Conservation (phyloP, 2,888 invertebrate genomes). For the Phorcus lineatus region DNA sequence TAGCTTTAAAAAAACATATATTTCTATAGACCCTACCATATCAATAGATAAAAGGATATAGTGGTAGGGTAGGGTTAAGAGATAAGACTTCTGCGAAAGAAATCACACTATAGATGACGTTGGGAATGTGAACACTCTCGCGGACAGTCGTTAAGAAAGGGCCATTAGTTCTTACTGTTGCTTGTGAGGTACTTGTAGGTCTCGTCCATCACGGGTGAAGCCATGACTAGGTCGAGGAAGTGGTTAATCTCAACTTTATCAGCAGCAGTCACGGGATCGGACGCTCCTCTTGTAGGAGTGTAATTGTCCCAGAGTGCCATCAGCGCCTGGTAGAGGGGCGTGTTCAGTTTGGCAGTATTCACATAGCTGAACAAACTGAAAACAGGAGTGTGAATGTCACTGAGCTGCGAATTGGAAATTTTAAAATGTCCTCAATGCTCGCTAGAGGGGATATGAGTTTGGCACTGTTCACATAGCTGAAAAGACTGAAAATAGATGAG, state of each 20-base stretch:
- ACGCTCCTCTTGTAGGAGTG: constrained; percentile 80
- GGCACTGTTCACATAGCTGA: constrained; percentile 33
- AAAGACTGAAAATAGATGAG: too few species aligned
- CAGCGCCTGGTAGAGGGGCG: constrained; percentile 83
- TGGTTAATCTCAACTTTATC: constrained; percentile 87
- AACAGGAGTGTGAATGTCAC: not conserved
- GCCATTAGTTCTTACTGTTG: constrained; percentile 1
- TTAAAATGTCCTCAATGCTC: constrained; percentile 84
- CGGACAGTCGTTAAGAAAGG: too few species aligned
- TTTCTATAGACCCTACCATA: too few species aligned
- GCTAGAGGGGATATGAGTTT: constrained; percentile 79
- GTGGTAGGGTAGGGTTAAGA: too few species aligned
- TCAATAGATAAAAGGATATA: too few species aligned
- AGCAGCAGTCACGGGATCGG: constrained; percentile 84
- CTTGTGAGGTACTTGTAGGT: constrained; percentile 81
- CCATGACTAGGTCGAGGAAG: constrained; percentile 86
- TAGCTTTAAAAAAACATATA: too few species aligned
- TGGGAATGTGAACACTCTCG: too few species aligned
- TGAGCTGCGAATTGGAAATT: constrained; percentile 76
- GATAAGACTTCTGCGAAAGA: too few species aligned
- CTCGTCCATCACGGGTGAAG: constrained; percentile 85
- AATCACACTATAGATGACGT: too few species aligned
- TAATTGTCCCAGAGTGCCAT: constrained; percentile 89
- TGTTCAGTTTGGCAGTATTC: constrained; percentile 32
- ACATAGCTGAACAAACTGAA: constrained; percentile 46